These are phyloP conservation scores for Bombus cullumanus DNA, from an alignment of 1,140 invertebrate species.

Conservation along the genomic window DNA sequence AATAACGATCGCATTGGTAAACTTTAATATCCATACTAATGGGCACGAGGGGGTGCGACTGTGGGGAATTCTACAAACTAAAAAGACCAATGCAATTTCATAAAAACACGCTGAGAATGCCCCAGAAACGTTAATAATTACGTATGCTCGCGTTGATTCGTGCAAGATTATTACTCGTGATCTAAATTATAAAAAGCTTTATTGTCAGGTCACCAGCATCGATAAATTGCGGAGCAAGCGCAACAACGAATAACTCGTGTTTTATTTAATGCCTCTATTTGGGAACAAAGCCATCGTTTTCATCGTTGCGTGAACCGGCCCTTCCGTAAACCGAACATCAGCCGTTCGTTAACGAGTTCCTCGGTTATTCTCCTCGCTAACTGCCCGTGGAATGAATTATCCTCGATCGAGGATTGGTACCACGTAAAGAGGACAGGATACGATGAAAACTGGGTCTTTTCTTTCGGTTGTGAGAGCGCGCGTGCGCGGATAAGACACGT, in stretches of 20 bases:
- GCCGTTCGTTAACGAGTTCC: not conserved
- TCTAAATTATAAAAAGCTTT: not conserved
- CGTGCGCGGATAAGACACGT: not conserved
- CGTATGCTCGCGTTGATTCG: not conserved
- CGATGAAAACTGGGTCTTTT: not conserved
- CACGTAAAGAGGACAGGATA: not conserved
- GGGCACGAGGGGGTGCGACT: too few relatives aligned
- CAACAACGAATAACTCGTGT: not conserved
- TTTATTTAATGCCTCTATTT: not conserved
- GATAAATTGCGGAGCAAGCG: not conserved
- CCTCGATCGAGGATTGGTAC: not conserved
- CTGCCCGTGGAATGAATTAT: constrained; percentile 17
- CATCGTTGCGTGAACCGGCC: not conserved
- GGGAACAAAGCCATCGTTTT: not conserved
- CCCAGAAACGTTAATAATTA: constrained; percentile 1
- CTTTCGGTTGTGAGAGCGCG: not conserved
- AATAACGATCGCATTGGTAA: too few relatives aligned
- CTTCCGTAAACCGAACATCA: not conserved
- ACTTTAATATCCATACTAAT: too few relatives aligned
- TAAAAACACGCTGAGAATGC: not conserved
- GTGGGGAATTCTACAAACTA: too few relatives aligned
- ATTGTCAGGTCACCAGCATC: not conserved
- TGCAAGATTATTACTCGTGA: not conserved
- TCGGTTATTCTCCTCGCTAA: not conserved
- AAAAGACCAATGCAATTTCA: not conserved